Conservation (phyloP, 2,113 vertebrate species). For the Sebastes fasciatus region DNA sequence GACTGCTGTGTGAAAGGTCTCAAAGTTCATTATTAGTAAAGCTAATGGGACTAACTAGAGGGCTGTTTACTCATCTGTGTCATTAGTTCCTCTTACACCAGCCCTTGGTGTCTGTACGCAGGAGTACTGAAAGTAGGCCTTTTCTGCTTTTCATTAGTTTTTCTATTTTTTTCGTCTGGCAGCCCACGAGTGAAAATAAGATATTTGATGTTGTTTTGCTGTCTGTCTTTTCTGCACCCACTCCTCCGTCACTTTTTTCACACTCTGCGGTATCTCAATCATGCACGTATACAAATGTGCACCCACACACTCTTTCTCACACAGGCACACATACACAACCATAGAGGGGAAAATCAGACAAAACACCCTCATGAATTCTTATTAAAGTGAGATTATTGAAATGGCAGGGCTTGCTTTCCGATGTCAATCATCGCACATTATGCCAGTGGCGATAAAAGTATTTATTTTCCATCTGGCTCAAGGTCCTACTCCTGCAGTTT, state of each 20-base stretch:
- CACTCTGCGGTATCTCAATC: slow-evolving; percentile 30
- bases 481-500: slow-evolving; percentile 56
- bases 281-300: slow-evolving; percentile 42
- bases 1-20: slow-evolving; percentile 57
- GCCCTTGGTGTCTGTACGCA: slow-evolving; percentile 29
- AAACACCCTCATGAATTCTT: slow-evolving; percentile 62
- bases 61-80: slow-evolving; percentile 65
- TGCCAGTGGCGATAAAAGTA: slow-evolving; percentile 56
- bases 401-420: slow-evolving; percentile 55
- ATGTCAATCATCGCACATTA: slow-evolving; percentile 66
- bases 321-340: slow-evolving; percentile 17
- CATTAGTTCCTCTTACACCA: slow-evolving; percentile 55
- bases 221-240: slow-evolving; percentile 49
- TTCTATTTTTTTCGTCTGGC: slow-evolving; percentile 15
- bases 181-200: slow-evolving; percentile 47
- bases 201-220: slow-evolving; percentile 59
- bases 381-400: slow-evolving; percentile 73
- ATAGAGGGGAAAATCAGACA: slow-evolving; percentile 58
- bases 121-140: slow-evolving; percentile 42
- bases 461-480: slow-evolving; percentile 54
- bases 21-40: slow-evolving; percentile 63
- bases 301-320: slow-evolving; percentile 42
- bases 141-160: slow-evolving; percentile 37
- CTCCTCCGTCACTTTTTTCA: slow-evolving; percentile 38
- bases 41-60: slow-evolving; percentile 68